Evolutionary conservation across 2,797 vertebrate species (phyloP).

Genomic region (Echiichthys vipera): DNA sequence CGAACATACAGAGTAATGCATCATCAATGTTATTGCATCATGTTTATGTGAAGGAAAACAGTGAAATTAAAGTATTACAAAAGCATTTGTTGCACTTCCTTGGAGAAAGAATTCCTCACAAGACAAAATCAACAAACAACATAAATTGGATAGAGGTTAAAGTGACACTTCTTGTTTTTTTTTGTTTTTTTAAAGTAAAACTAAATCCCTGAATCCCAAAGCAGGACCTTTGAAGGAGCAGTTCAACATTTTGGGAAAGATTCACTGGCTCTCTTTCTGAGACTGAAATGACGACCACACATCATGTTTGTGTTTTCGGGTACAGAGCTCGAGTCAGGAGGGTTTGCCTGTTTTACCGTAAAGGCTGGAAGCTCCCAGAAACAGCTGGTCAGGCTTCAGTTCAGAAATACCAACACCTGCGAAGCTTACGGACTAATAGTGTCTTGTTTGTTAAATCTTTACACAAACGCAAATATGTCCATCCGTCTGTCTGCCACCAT

Average conservation of each 20-base stretch:
- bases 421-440: not conserved
- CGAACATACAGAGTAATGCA: too few relatives aligned
- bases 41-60: slow-evolving; percentile 2
- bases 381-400: not conserved
- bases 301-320: not conserved
- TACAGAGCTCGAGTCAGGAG: not conserved
- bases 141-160: not conserved
- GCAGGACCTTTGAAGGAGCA: not conserved
- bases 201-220: not conserved
- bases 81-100: not conserved
- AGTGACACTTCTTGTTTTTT: not conserved
- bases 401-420: not conserved
- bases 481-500: too few relatives aligned
- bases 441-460: not conserved
- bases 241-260: not conserved
- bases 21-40: too few relatives aligned
- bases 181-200: not conserved
- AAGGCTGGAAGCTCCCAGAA: not conserved
- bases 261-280: not conserved
- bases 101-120: not conserved
- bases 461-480: not conserved
- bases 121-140: too few relatives aligned
- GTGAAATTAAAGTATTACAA: not conserved
- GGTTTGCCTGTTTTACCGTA: not conserved
- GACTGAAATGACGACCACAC: not conserved